phyloP scores from a whole-genome alignment of 2,113 vertebrate genomes.

The Melanostigma gelatinosum region DNA sequence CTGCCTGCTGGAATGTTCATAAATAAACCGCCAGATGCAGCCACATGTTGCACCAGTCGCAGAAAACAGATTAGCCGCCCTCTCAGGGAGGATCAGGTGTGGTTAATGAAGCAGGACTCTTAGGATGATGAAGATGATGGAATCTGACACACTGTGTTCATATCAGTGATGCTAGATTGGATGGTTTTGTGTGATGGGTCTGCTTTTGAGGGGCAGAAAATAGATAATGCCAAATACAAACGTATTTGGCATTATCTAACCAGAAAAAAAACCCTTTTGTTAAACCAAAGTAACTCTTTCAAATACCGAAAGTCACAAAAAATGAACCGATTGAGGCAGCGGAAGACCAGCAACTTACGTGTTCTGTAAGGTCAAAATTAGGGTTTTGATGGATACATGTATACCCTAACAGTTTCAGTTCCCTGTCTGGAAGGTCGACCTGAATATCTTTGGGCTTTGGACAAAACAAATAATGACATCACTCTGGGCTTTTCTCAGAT shows the following conservation, averaged over 20 bases:
- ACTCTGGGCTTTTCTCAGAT: background rate
- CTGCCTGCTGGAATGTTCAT: constrained; percentile 2
- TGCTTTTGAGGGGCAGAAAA: constrained; percentile 2
- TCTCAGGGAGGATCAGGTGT: constrained; percentile 34
- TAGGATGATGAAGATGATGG: constrained; percentile 9
- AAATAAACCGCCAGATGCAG: constrained; percentile 36
- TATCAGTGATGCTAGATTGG: background rate
- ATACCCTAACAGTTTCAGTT: background rate
- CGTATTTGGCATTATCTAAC: background rate
- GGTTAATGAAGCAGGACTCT: constrained; percentile 34
- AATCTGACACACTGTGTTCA: constrained; percentile 6
- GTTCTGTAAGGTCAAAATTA: background rate
- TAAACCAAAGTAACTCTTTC: background rate
- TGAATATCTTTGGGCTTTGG: too few species aligned
- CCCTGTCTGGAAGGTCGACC: too few species aligned
- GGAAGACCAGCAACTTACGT: background rate
- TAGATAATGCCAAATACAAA: too few species aligned
- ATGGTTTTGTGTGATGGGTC: background rate
- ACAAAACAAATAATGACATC: background rate
- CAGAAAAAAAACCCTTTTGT: background rate
- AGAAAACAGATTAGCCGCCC: constrained; percentile 60
- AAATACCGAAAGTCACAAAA: too few species aligned
- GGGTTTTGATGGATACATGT: background rate
- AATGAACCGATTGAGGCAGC: too few species aligned
- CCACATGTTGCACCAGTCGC: constrained; percentile 29